Evolutionary conservation across 2,797 vertebrate species (phyloP), one percentile per base, ranked within the genome.

Genomic region (Melanotaenia nigrans): DNA sequence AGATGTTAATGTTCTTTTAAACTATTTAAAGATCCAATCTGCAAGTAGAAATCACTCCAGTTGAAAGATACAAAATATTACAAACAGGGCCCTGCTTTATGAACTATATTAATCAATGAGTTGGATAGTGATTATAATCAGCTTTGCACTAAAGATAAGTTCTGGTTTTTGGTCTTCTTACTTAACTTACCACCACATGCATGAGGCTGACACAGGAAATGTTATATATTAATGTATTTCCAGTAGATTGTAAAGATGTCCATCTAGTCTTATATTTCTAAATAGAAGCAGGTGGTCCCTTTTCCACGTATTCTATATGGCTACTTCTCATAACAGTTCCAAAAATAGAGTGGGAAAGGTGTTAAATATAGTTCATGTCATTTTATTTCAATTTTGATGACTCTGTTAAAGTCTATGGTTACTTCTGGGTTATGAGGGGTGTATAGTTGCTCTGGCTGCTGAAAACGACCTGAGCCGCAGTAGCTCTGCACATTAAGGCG

Each of bases 381-480:
- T 86, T 92, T 92, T 89, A 92, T 92, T 93, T 90, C 89, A 87
- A 80, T 91, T 89, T 82, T 86, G 88, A 93, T 92, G 90, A 93
- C 87, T 89, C 68, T 88, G 82, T 89, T 84, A 87, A 91, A 90
- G 87, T 86, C 78, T 90, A 73, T 60, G 74, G 78, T 93, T 94
- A 83, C 93, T 80, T 85, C 79, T 83, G 79, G 85, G 84, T 85
- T 77, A 78, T 85, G 78, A 79, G 75, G 85, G 71, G 78, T 79
- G 71, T 89, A 76, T 81, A 78, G 85, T 85, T 89, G 61, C 90
- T 33, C 76, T 60, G 54, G 69, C 77, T 78, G 89, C 81, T 84
- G 81, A 89, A 73, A 61, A 78, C 62, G 65, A 84, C 68, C 68
- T 83, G 70, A 85, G 68, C 75, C 79, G 81, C 84, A 85, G 73